A percentile compares a stretch with the other conserved stretches of the same genome.
phyloP scores from a whole-genome alignment of 2,888 invertebrate genomes.

The Masnerella sp. region DNA sequence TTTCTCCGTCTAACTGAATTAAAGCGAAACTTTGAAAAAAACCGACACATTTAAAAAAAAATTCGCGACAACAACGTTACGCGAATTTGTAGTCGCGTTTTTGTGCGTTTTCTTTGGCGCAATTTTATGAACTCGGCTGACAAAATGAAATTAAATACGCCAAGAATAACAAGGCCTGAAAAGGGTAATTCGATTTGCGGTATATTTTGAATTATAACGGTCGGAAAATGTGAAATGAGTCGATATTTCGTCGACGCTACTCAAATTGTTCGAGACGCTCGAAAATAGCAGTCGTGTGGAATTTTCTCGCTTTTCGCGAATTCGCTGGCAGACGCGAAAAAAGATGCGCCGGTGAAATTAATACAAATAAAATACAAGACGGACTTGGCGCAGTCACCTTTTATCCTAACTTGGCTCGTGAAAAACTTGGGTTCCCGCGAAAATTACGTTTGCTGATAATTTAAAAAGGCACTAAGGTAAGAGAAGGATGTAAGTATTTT shows the following conservation, averaged over 20 bases:
- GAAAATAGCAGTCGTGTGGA: constrained; percentile 34
- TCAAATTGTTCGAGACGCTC: constrained; percentile 42
- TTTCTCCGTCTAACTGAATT: too few species aligned
- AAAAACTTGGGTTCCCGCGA: neutral
- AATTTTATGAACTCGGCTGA: too few species aligned
- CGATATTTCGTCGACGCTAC: constrained; percentile 13
- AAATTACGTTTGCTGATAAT: constrained; percentile 15
- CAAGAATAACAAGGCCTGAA: neutral
- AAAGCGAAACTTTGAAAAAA: too few species aligned
- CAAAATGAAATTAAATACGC: too few species aligned
- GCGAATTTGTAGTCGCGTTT: too few species aligned
- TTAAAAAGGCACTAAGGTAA: too few species aligned
- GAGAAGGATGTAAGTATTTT: too few species aligned
- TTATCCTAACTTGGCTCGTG: neutral
- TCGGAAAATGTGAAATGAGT: constrained; percentile 6
- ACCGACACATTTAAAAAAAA: too few species aligned
- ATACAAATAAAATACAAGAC: constrained; percentile 14
- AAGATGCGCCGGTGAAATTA: constrained; percentile 29
- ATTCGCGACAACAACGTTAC: too few species aligned
- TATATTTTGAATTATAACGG: constrained; percentile 15
- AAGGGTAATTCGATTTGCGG: constrained; percentile 15
- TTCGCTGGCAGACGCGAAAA: constrained; percentile 8
- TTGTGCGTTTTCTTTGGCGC: too few species aligned
- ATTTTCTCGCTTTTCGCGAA: constrained; percentile 42
- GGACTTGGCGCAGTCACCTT: constrained; percentile 20